phyloP scores from a whole-genome alignment of 2,888 invertebrate genomes.

The Platypus cylindrus region DNA sequence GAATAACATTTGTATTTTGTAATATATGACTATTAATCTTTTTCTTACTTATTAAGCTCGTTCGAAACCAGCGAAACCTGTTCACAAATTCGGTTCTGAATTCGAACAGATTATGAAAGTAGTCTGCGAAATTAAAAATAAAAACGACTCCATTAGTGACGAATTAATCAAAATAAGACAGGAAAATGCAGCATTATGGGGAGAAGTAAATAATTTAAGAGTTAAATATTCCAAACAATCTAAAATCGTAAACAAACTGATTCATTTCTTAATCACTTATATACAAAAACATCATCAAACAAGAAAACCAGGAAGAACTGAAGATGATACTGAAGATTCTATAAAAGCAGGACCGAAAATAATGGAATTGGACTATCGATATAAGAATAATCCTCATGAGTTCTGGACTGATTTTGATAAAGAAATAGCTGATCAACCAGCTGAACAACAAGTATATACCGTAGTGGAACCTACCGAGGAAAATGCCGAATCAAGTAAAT shows the following conservation, averaged over 20 bases:
- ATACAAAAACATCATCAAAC: constrained; percentile 20
- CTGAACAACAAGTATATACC: constrained; percentile 13
- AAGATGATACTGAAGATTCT: constrained; percentile 12
- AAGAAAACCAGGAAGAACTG: constrained; percentile 16
- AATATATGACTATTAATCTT: too few relatives aligned
- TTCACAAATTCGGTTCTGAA: constrained; percentile 2
- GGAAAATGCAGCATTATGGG: constrained; percentile 23
- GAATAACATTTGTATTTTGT: too few relatives aligned
- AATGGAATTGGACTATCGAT: constrained; percentile 19
- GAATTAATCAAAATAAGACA: constrained; percentile 20
- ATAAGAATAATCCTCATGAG: constrained; percentile 14
- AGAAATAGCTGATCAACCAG: constrained; percentile 8
- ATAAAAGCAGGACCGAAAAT: constrained; percentile 18
- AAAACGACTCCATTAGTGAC: constrained; percentile 17
- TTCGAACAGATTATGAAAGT: constrained; percentile 16
- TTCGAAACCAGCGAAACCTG: constrained; percentile 1
- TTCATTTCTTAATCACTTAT: constrained; percentile 23
- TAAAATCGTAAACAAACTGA: constrained; percentile 24
- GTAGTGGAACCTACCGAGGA: constrained; percentile 16
- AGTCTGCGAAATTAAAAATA: constrained; percentile 19
- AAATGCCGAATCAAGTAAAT: constrained; percentile 6
- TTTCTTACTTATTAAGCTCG: too few relatives aligned
- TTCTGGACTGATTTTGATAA: constrained; percentile 15
- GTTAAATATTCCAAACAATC: constrained; percentile 22
- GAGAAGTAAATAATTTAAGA: constrained; percentile 20